phyloP scores from a whole-genome alignment of 2,888 invertebrate genomes.

The Dorcus parallelipipedus region DNA sequence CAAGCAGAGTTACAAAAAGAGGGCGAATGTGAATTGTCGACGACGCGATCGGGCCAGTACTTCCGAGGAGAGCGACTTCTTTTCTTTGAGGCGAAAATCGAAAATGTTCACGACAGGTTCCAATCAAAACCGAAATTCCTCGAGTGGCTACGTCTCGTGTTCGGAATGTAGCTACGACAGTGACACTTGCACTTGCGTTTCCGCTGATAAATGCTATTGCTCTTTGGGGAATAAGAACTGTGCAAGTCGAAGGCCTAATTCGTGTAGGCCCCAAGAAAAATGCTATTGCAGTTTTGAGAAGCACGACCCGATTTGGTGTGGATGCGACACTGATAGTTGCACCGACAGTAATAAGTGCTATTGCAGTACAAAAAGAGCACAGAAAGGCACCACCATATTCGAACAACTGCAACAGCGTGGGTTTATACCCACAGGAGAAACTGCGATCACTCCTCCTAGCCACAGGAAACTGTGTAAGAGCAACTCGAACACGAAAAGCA shows the following conservation, averaged over 20 bases:
- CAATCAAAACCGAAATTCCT: conserved; percentile 47
- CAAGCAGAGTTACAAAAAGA: conserved; percentile 39
- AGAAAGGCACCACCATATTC: conserved; percentile 40
- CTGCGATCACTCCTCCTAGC: conserved; percentile 25
- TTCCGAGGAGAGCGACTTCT: conserved; percentile 51
- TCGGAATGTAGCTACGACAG: conserved; percentile 85
- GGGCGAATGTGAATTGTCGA: conserved; percentile 17
- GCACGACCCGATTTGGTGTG: conserved; percentile 59
- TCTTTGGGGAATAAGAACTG: conserved; percentile 61
- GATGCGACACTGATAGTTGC: conserved; percentile 83
- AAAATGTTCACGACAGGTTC: conserved; percentile 21
- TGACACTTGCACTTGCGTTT: conserved; percentile 73
- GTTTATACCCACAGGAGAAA: conserved; percentile 45
- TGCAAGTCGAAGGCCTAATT: conserved; percentile 22
- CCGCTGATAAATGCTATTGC: conserved; percentile 83
- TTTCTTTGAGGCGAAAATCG: conserved; percentile 43
- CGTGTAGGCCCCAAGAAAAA: conserved; percentile 48
- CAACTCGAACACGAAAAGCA: conserved; percentile 44
- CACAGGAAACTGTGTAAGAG: conserved; percentile 44
- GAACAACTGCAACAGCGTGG: conserved; percentile 54
- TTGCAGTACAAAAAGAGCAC: conserved; percentile 52
- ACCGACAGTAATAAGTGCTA: conserved; percentile 86
- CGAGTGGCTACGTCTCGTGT: conserved; percentile 75
- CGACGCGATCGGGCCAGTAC: conserved; percentile 40
- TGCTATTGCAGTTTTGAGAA: conserved; percentile 62